These are phyloP conservation scores for Trachemys scripta DNA, from an alignment of 2,113 vertebrate genomes.

Conservation along the genomic window DNA sequence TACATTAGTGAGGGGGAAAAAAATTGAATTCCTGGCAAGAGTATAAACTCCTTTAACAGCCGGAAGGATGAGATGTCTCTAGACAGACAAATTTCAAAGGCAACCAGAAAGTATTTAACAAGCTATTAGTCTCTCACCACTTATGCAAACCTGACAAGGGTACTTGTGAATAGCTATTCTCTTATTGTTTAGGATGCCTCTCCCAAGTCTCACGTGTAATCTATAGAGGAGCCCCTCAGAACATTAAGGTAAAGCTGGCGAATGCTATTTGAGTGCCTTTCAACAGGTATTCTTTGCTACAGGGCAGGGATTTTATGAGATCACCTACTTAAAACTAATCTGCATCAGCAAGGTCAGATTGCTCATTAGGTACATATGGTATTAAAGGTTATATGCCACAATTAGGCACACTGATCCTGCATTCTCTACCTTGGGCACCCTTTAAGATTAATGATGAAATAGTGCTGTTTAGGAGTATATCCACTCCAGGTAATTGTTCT, in stretches of 20 bases:
- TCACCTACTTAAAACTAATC: constrained; percentile 43
- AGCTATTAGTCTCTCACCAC: constrained; percentile 48
- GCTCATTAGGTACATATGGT: constrained; percentile 7
- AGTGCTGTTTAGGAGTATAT: background rate
- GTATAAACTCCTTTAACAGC: background rate
- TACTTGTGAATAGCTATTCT: background rate
- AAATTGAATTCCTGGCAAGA: background rate
- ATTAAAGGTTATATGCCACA: constrained; percentile 30
- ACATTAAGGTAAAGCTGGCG: background rate
- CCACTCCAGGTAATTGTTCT: background rate
- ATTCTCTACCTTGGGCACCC: background rate
- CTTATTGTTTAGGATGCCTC: background rate
- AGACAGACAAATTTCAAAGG: constrained; percentile 30
- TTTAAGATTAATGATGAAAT: background rate
- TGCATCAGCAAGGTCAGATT: constrained; percentile 21
- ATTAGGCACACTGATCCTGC: background rate
- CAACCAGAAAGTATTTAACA: background rate
- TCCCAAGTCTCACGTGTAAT: background rate
- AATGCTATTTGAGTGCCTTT: constrained; percentile 52
- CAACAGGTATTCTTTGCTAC: background rate
- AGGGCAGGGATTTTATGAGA: constrained; percentile 46
- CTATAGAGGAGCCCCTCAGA: background rate
- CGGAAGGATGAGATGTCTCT: background rate
- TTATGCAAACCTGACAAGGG: constrained; percentile 46
- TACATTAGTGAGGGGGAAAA: background rate